Evolutionary conservation across 2,113 vertebrate species (phyloP).

Genomic region (Daubentonia madagascariensis): DNA sequence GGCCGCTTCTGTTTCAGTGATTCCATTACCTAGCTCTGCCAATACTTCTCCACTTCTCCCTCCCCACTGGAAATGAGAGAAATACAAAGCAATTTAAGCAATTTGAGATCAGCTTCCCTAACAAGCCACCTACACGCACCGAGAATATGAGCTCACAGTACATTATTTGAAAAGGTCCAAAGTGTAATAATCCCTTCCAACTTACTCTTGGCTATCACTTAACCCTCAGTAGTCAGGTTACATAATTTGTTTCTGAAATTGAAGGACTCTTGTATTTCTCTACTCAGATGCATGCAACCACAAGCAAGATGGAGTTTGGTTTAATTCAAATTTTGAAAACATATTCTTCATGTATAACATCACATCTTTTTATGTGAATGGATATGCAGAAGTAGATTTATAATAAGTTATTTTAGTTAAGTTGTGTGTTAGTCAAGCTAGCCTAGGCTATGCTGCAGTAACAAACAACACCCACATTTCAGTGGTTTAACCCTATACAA

Average conservation of each 20-base stretch:
- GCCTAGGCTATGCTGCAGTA: neutral
- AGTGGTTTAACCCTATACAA: neutral
- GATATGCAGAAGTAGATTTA: neutral
- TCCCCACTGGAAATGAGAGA: neutral
- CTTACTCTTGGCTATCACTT: neutral
- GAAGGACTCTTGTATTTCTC: neutral
- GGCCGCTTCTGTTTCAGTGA: neutral
- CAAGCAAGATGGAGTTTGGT: neutral
- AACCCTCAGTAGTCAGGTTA: neutral
- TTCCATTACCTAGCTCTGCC: neutral
- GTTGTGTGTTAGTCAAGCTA: neutral
- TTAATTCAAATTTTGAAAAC: neutral
- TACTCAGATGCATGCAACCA: neutral
- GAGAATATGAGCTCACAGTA: slow-evolving; percentile 30
- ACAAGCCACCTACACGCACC: neutral
- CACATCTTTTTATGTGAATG: neutral
- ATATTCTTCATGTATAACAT: neutral
- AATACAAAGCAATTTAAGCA: slow-evolving; percentile 2
- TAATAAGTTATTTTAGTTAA: slow-evolving; percentile 13
- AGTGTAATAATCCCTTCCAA: neutral
- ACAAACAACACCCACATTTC: neutral
- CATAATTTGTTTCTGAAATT: neutral
- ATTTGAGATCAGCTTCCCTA: neutral
- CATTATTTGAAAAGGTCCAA: slow-evolving; percentile 19
- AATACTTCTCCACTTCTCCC: neutral